These are phyloP conservation scores for Schmidtea mediterranea DNA, from an alignment of 1,140 invertebrate genomes.

Conservation along the genomic window DNA sequence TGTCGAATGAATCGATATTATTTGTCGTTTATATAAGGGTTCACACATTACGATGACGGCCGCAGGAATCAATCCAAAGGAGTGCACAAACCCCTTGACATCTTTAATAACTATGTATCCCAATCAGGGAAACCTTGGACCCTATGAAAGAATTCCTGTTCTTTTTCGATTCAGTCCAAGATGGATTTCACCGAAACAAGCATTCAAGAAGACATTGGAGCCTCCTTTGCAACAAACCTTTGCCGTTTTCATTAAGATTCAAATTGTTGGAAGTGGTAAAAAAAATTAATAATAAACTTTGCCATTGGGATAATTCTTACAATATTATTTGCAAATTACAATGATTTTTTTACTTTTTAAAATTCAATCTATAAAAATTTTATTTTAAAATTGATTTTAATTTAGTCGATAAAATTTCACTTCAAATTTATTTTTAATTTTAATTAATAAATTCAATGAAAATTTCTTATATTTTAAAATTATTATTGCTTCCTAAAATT, in stretches of 20 bases:
- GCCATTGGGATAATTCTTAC: too few species aligned
- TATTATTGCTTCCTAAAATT: too few species aligned
- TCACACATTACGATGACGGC: background rate
- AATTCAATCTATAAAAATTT: too few species aligned
- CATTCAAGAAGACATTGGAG: conserved; percentile 16
- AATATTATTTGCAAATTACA: too few species aligned
- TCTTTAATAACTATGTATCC: conserved; percentile 23
- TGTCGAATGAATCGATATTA: background rate
- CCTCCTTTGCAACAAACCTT: conserved; percentile 23
- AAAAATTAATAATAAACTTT: conserved; percentile 9
- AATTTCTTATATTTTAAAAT: too few species aligned
- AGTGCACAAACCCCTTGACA: conserved; percentile 18
- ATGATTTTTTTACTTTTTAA: too few species aligned
- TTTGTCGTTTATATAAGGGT: background rate
- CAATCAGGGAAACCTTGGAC: conserved; percentile 20
- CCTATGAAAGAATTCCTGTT: conserved; percentile 23
- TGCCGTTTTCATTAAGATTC: conserved; percentile 21
- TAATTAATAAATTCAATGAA: too few species aligned
- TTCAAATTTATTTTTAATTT: too few species aligned
- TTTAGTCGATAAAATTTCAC: too few species aligned
- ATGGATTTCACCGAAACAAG: conserved; percentile 18
- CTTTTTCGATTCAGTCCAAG: conserved; percentile 26
- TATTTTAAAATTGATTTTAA: too few species aligned
- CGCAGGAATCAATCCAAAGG: conserved; percentile 10
- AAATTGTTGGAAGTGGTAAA: conserved; percentile 19